Base-by-base conservation (phyloP, 2,888 invertebrate genomes). In the Glyphotaelius pellucidus region DNA sequence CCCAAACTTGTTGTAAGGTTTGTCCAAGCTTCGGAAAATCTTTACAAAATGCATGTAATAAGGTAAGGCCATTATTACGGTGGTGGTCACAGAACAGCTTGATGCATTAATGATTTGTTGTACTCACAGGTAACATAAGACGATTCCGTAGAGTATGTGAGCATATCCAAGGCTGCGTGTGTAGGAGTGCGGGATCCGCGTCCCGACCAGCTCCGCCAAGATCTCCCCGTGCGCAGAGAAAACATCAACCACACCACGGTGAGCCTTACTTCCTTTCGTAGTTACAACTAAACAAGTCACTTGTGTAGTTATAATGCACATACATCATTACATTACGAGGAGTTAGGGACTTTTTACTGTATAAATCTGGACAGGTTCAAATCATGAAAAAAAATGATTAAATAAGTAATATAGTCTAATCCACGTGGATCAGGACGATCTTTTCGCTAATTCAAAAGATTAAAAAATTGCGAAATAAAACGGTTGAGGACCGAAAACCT, bases 61-160 rank as follows among this genome's bases (percentile, higher is more conserved):
- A n/a, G n/a, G 11, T 47, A 19, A 52, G 5, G 19, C 5, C 52
- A 5, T 25, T 67, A 25, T 5, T 25, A 25, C 19, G 5, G 19
- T 0, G 19, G 52, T 52, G 52, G 52, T 67, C 25, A 7, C 15
- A 67, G 9, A 67, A 67, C 19, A 1, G 52, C 4, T 67, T 19
- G 19, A 67, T 25, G 19, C 7, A 25, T 25, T 67, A 67, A 47
- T 25, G 25, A 30, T 86, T 12, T 7, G 12, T 47, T 86, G n/a
- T 86, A n/a, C n/a, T 86, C 12, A 35, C 95, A 99, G 99, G 99
- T 93, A 99, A 99, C 95, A 98, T 99, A 94, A 97, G 99, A 91
- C 97, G 99, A 93, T 99, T 99, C 96, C 97, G 99, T 91, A 97
- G 99, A 94, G 98, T 99, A 94, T 99, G 99, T 95, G 99, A 99